A percentile compares a stretch with the other conserved stretches of the same genome.
These are phyloP conservation scores for Saccostrea echinata DNA, from an alignment of 1,140 invertebrate genomes.

Conservation along the genomic window DNA sequence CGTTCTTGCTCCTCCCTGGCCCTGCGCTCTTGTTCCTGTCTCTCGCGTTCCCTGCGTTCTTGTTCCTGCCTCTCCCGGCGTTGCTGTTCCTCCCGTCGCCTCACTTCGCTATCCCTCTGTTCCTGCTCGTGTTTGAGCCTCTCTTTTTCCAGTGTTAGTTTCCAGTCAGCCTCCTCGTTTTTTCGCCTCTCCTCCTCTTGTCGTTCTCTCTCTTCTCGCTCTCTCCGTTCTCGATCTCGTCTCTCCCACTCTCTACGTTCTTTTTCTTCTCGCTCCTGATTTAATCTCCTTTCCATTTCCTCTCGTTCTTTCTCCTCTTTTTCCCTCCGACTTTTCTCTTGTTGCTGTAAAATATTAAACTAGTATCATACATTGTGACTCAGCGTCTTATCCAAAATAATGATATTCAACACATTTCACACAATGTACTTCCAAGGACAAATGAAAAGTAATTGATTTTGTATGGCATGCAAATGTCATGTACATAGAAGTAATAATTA, in stretches of 20 bases:
- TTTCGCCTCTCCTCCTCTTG: constrained; percentile 52
- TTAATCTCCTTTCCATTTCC: constrained; percentile 49
- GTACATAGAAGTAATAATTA: background rate
- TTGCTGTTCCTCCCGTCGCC: constrained; percentile 47
- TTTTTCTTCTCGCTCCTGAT: constrained; percentile 46
- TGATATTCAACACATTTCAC: background rate
- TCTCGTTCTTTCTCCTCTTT: constrained; percentile 59
- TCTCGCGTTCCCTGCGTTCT: constrained; percentile 54
- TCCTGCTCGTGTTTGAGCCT: constrained; percentile 50
- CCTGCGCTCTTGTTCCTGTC: constrained; percentile 58
- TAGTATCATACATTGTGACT: background rate
- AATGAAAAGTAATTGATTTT: background rate
- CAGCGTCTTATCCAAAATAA: background rate
- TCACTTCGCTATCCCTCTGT: constrained; percentile 49
- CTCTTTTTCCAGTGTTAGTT: constrained; percentile 52
- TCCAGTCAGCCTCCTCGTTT: constrained; percentile 53
- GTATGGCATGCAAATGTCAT: background rate
- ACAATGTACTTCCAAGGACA: background rate
- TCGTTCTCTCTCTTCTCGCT: constrained; percentile 54
- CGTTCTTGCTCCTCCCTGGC: constrained; percentile 63
- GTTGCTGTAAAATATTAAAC: constrained; percentile 52
- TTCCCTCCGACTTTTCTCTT: constrained; percentile 58
- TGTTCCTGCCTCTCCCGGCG: constrained; percentile 48
- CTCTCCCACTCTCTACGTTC: constrained; percentile 53
- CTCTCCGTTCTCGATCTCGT: constrained; percentile 42